Evolutionary conservation across 2,113 vertebrate genomes (phyloP).

Genomic region (Anolis sagrei): DNA sequence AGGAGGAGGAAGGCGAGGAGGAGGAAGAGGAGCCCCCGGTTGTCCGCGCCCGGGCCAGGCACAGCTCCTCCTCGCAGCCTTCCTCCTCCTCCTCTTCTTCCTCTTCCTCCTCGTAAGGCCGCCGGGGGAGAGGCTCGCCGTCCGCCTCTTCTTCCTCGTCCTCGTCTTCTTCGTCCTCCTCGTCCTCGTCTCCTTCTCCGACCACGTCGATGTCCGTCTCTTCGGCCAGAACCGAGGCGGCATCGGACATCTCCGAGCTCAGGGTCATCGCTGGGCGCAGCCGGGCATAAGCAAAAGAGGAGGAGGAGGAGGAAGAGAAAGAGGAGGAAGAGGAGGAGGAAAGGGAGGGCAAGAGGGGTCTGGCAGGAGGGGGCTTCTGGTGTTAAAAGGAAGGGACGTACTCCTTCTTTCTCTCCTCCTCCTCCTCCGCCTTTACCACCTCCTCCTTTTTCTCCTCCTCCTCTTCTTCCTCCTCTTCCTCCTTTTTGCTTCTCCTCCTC

Average conservation of each 20-base stretch:
- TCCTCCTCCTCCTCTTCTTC: conserved; percentile 89
- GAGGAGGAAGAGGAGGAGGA: conserved; percentile 52
- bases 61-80: conserved; percentile 83
- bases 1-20: conserved; percentile 70
- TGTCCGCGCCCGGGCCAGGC: conserved; percentile 73
- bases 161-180: conserved; percentile 86
- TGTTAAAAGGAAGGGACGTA: conserved; percentile 9
- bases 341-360: no score
- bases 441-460: no score
- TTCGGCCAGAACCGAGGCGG: conserved; percentile 89
- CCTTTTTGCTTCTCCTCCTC: no score
- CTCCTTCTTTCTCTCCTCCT: neutral
- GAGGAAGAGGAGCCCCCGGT: conserved; percentile 77
- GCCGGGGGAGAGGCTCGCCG: conserved; percentile 79
- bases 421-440: no score
- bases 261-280: conserved; percentile 87
- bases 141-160: conserved; percentile 84
- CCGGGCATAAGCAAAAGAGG: conserved; percentile 61
- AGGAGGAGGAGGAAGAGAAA: neutral
- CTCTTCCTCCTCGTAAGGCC: conserved; percentile 81
- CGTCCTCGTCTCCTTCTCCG: conserved; percentile 84
- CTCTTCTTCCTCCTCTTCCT: no score
- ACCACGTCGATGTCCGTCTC: conserved; percentile 96
- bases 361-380: conserved; percentile 49
- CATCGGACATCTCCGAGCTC: conserved; percentile 94